A percentile compares a stretch with the other conserved stretches of the same genome.
phyloP scores from a whole-genome alignment of 2,797 vertebrate genomes.

The Urophycis tenuis region DNA sequence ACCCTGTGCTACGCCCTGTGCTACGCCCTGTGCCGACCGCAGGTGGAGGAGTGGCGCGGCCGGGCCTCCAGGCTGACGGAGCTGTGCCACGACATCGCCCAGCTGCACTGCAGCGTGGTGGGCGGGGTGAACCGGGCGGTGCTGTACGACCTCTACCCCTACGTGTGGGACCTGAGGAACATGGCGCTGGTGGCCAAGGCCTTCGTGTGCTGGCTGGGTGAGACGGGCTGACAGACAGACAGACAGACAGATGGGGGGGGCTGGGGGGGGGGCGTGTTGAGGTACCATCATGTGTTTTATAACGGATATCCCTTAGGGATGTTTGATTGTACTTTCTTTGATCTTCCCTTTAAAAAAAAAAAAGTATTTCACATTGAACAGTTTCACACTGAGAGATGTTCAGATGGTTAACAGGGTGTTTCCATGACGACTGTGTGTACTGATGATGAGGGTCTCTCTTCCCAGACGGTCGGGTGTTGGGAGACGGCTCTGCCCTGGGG shows the following conservation, averaged over 20 bases:
- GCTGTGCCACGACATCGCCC: constrained; percentile 68
- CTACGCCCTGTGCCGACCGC: constrained; percentile 7
- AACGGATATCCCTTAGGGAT: too few relatives aligned
- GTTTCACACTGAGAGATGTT: neutral
- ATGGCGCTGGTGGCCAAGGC: constrained; percentile 75
- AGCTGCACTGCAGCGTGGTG: constrained; percentile 76
- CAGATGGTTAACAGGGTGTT: neutral
- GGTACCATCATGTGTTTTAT: too few relatives aligned
- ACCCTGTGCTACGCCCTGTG: neutral
- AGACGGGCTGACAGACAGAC: neutral
- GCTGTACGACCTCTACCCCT: constrained; percentile 83
- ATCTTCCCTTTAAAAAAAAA: too few relatives aligned
- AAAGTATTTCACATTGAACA: neutral
- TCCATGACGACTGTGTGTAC: neutral
- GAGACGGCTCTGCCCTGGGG: constrained; percentile 66
- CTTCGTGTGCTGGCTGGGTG: constrained; percentile 80
- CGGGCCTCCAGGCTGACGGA: constrained; percentile 67
- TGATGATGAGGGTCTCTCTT: neutral
- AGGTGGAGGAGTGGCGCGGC: constrained; percentile 70
- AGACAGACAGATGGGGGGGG: too few relatives aligned
- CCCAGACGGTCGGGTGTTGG: constrained; percentile 74
- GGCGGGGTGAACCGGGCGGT: constrained; percentile 68
- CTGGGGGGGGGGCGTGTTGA: too few relatives aligned
- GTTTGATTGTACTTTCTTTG: neutral
- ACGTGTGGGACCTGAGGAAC: constrained; percentile 84